phyloP scores from a whole-genome alignment of 1,140 invertebrate genomes.

The Drosophila kikkawai region DNA sequence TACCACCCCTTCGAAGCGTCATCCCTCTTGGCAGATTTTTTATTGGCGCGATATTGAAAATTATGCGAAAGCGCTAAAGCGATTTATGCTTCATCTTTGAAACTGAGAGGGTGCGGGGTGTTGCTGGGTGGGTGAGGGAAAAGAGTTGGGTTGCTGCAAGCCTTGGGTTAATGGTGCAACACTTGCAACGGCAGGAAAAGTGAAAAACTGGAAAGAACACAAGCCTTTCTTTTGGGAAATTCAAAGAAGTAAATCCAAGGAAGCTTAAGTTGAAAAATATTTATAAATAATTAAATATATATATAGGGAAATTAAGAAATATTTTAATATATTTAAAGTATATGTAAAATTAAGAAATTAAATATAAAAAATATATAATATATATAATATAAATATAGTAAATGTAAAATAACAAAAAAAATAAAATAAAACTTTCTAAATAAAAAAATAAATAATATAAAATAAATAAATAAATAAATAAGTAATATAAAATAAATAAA shows the following conservation, averaged over 20 bases:
- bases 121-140: neutral
- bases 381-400: too few species aligned
- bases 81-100: conserved; percentile 62
- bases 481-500: too few species aligned
- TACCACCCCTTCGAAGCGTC: neutral
- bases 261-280: too few species aligned
- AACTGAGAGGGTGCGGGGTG: neutral
- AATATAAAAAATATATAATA: too few species aligned
- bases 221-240: neutral
- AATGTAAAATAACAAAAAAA: too few species aligned
- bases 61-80: conserved; percentile 75
- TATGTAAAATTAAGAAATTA: too few species aligned
- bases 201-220: neutral
- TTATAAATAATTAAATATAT: too few species aligned
- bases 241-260: neutral
- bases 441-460: too few species aligned
- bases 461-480: too few species aligned
- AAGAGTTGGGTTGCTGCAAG: neutral
- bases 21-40: conserved; percentile 50
- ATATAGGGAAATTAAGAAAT: too few species aligned
- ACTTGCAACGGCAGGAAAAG: neutral
- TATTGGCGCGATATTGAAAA: conserved; percentile 80
- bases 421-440: too few species aligned
- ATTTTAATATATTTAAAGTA: too few species aligned
- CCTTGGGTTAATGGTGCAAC: conserved; percentile 23